Evolutionary conservation across 2,113 vertebrate species (phyloP), one percentile per base, ranked within the genome.

Genomic region (Tauraco erythrolophus): DNA sequence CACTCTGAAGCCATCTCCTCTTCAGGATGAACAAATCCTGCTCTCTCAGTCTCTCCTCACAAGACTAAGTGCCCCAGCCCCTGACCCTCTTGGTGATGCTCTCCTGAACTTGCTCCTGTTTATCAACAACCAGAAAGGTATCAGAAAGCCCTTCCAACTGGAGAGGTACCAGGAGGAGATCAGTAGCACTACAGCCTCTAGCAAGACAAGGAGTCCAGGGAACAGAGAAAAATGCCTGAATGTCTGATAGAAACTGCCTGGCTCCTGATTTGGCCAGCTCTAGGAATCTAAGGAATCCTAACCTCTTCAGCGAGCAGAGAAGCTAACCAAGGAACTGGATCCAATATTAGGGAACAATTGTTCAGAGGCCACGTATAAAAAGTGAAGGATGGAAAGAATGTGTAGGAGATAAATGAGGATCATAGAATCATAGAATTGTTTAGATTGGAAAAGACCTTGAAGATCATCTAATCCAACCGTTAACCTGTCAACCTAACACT

Each of bases 121-220:
- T 80, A 45, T 39, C 27, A 45, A 50, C 12, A 54, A 3, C 27
- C 50, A 27, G 7, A 11, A 4, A 4, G 19, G n/a, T 68, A n/a
- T 5, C 6, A 60, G 25, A 71, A 43, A 81, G 14, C 5, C 5
- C 28, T 78, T 35, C 11, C n/a, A 72, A 0, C 5, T 1, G 0
- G 11, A 77, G 58, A n/a, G 28, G 21, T 75, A 12, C 13, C 39
- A 68, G 61, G 21, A 71, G 19, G 11, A 72, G 1, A 45, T 27
- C 37, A n/a, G 8, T 35, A 88, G 17, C n/a, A 54, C 21, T 7
- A 28, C 22, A 81, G 5, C 14, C 61, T 92, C 35, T 60, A 39
- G n/a, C 5, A 46, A 91, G 61, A 58, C 10, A 31, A 8, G 33
- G 45, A 69, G 19, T 69, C 87, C 51, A 56, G 23, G 11, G 14